These are phyloP conservation scores for Semnornis frantzii DNA, from an alignment of 2,113 vertebrate genomes.

Conservation along the genomic window DNA sequence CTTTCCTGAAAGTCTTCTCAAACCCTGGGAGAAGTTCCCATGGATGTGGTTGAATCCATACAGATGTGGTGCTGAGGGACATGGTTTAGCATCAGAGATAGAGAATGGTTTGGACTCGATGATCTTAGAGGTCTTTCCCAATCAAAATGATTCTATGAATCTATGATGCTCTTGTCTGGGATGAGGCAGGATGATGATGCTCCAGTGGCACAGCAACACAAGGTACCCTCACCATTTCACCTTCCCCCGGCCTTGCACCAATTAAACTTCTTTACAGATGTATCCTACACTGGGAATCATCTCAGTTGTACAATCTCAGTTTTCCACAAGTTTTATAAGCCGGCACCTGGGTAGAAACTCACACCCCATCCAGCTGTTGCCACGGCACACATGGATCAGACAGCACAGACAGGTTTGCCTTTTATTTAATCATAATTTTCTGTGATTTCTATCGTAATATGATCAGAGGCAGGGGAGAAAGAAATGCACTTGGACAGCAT, in stretches of 20 bases:
- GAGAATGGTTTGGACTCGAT: no score
- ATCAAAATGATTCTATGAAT: no score
- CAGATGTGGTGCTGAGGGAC: no score
- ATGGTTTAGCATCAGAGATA: no score
- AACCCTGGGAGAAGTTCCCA: no score
- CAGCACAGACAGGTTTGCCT: not conserved
- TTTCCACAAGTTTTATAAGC: not conserved
- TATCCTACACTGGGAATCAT: accelerated
- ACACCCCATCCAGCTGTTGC: not conserved
- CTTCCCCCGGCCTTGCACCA: not conserved
- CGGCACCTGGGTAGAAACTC: not conserved
- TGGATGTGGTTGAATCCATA: no score
- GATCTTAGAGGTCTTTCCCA: no score
- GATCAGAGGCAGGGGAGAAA: not conserved
- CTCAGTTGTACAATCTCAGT: not conserved
- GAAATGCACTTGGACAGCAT: not conserved
- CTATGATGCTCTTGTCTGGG: no score
- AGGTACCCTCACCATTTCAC: accelerated
- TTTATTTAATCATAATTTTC: not conserved
- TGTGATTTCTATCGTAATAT: not conserved
- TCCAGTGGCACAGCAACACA: not conserved
- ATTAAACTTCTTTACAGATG: accelerated
- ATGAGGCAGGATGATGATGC: not conserved
- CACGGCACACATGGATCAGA: not conserved
- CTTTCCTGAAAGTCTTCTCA: no score